These are phyloP conservation scores for Sebastiscus tertius DNA, from an alignment of 2,797 vertebrate species.

Conservation along the genomic window DNA sequence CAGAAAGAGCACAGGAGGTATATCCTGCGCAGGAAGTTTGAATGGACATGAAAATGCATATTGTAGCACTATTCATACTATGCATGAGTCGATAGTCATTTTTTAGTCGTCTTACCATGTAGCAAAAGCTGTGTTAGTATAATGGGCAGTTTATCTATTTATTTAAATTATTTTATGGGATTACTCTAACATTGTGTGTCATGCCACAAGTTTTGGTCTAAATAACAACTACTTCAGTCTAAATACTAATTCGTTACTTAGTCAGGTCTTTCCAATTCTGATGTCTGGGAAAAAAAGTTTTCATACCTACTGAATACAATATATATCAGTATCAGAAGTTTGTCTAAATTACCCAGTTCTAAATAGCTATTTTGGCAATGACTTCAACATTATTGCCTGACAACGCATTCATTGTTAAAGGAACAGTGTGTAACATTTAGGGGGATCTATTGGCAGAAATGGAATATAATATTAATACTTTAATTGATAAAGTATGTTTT, in stretches of 20 bases:
- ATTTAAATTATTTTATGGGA: not conserved
- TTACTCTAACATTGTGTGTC: not conserved
- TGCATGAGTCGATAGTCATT: not conserved
- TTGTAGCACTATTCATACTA: conserved; percentile 18
- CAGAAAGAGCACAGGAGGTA: conserved; percentile 44
- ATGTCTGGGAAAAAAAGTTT: not conserved
- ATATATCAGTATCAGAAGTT: not conserved
- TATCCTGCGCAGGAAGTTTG: conserved; percentile 57
- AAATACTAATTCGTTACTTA: not conserved
- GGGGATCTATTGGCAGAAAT: no score
- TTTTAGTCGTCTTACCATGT: not conserved
- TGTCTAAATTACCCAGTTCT: not conserved
- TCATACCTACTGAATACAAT: not conserved
- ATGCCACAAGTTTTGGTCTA: not conserved
- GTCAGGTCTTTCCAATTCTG: not conserved
- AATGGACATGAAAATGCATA: conserved; percentile 43
- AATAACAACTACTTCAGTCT: not conserved
- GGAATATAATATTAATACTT: no score
- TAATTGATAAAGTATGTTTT: no score
- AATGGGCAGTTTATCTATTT: not conserved
- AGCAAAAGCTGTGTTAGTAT: not conserved
- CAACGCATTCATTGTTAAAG: not conserved
- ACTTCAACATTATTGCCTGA: not conserved
- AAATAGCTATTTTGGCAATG: not conserved
- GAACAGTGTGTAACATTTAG: no score